Percentiles rank a stretch among this genome's conserved stretches.
These are phyloP conservation scores for Polyergus mexicanus DNA, from an alignment of 1,140 invertebrate species.

Conservation along the genomic window DNA sequence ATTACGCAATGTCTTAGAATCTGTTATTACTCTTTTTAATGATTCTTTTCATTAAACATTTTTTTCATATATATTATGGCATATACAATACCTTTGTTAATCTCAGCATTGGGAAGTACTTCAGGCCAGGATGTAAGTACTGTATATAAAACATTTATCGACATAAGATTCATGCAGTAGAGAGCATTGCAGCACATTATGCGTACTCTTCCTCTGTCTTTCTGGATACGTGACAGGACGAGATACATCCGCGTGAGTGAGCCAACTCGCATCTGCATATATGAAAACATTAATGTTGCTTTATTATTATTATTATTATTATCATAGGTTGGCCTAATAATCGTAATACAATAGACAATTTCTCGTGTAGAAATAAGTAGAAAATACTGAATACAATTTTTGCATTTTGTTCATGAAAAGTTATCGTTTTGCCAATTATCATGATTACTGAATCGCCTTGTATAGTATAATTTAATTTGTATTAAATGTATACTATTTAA, in stretches of 20 bases:
- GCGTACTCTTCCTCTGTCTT: conserved; percentile 81
- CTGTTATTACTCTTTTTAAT: background rate
- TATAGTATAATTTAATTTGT: background rate
- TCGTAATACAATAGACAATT: too few relatives aligned
- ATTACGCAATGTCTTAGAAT: background rate
- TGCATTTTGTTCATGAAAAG: too few relatives aligned
- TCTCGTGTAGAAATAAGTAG: too few relatives aligned
- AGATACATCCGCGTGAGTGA: conserved; percentile 77
- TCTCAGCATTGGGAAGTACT: conserved; percentile 79
- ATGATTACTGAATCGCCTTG: too few relatives aligned
- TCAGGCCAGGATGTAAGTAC: conserved; percentile 82
- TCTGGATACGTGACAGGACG: conserved; percentile 79
- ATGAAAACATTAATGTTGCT: conserved; percentile 5
- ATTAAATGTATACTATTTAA: background rate
- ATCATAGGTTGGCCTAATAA: background rate
- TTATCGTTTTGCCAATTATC: too few relatives aligned
- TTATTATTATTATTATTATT: background rate
- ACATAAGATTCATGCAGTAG: conserved; percentile 78
- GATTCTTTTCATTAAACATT: background rate
- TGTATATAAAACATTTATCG: conserved; percentile 74
- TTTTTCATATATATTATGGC: background rate
- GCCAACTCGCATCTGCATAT: conserved; percentile 72
- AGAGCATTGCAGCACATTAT: conserved; percentile 82
- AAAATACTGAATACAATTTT: too few relatives aligned
- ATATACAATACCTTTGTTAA: conserved; percentile 69